Percentiles rank a stretch among this genome's conserved stretches.
Conservation (phyloP, 2,888 invertebrate species). For the Agrypnus murinus region DNA sequence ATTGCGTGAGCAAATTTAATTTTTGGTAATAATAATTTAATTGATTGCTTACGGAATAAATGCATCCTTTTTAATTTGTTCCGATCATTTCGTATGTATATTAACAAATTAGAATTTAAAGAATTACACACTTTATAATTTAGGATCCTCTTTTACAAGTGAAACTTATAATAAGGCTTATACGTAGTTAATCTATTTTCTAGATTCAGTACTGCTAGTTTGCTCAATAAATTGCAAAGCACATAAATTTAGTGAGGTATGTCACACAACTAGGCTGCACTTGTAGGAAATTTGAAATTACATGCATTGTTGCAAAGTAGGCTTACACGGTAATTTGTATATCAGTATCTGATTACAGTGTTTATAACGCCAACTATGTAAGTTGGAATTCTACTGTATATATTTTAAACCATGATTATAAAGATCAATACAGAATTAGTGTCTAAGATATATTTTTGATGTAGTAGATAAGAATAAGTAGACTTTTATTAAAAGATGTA, state of each 20-base stretch:
- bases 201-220: constrained; percentile 46
- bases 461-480: too few species aligned
- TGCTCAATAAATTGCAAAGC: constrained; percentile 53
- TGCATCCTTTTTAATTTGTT: too few species aligned
- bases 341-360: constrained; percentile 15
- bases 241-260: constrained; percentile 52
- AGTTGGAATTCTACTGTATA: too few species aligned
- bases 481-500: too few species aligned
- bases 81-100: too few species aligned
- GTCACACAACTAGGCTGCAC: constrained; percentile 49
- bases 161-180: too few species aligned
- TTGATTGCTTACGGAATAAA: constrained; percentile 3
- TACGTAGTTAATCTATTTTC: constrained; percentile 13
- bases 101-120: too few species aligned
- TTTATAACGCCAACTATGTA: not conserved
- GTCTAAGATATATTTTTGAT: too few species aligned
- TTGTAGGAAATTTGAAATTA: constrained; percentile 46
- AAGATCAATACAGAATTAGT: too few species aligned
- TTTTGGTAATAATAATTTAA: constrained; percentile 22
- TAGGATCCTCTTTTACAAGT: too few species aligned
- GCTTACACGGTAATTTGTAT: constrained; percentile 18
- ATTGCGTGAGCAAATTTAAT: constrained; percentile 23
- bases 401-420: too few species aligned
- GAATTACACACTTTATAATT: too few species aligned
- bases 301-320: constrained; percentile 45